phyloP scores from a whole-genome alignment of 2,113 vertebrate genomes.

The Neogale vison region DNA sequence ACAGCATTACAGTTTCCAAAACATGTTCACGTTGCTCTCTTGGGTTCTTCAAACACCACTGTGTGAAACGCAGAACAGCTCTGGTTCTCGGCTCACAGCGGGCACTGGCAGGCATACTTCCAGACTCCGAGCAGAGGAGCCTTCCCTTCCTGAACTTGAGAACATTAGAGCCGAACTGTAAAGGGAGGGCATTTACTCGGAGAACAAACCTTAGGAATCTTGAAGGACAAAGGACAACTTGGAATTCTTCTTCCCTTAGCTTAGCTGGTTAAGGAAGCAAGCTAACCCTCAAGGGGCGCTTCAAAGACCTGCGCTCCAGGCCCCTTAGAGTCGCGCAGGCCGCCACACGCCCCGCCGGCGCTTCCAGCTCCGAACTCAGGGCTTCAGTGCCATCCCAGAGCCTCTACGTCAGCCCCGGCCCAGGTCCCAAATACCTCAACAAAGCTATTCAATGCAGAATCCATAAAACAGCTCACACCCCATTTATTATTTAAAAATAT shows the following conservation, averaged over 20 bases:
- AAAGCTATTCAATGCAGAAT: constrained; percentile 72
- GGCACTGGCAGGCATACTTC: background rate
- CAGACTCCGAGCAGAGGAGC: too few species aligned
- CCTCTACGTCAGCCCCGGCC: background rate
- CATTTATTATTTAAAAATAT: constrained; percentile 76
- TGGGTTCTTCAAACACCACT: background rate
- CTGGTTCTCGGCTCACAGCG: background rate
- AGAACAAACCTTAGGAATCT: background rate
- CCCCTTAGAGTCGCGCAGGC: too few species aligned
- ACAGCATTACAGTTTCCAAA: background rate
- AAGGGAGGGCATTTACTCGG: background rate
- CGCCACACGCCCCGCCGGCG: rapidly evolving
- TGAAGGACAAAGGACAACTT: background rate
- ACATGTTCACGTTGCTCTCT: background rate
- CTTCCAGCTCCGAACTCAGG: background rate
- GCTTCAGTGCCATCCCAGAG: background rate
- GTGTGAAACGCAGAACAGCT: background rate
- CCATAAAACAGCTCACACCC: constrained; percentile 71
- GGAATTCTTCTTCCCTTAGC: background rate
- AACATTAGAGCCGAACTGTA: background rate
- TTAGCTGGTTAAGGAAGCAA: background rate
- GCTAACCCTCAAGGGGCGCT: background rate
- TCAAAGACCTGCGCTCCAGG: background rate
- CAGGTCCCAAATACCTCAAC: constrained; percentile 54
- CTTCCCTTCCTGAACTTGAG: background rate